Evolutionary conservation across 2,888 invertebrate genomes (phyloP), one percentile per base, ranked within the genome.

Genomic region (Xestia xanthographa): DNA sequence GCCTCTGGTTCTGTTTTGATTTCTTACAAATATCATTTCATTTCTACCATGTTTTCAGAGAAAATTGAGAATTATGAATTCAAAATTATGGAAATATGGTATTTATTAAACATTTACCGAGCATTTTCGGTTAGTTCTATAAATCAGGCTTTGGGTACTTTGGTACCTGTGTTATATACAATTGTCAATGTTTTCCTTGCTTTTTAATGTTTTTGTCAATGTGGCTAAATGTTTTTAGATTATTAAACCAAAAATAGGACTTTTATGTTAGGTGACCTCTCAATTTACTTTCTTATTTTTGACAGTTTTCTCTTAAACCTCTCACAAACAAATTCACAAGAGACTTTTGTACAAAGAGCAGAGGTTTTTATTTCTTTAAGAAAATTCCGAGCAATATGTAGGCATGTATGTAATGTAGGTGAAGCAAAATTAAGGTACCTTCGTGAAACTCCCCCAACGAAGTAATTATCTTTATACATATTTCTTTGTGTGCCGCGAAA

Each of bases 1-100:
- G 66, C 68, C 66, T 63, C 66, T 68, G 77, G 56, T 73, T 63
- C 66, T 72, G 34, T 79, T 84, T 77, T 77, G 71, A 83, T 82
- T 75, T 83, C 29, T 66, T 29, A 66, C 62, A 72, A 41, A 41
- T 5, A 5, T 8, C 9, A 53, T 72, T 75, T 71, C 26, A 71
- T 68, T 71, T n/a, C 8, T 29, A 17, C 56, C 3, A 58, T 17
- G 17, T 58, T 58, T 29, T 17, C 8, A 58, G 12, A 58, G 3
- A 58, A 29, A 8, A 14, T 26, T 26, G 56, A 26, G 26, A 26
- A 56, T 6, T 26, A 26, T 17, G 6, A 26, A 56, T 53, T 50
- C 22, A 50, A 22, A 22, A 53, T 53, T 56, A 8, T 29, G 2
- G 17, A 17, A 58, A 14, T 58, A 14, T 17, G 17, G 2, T 56